Evolutionary conservation across 2,888 invertebrate species (phyloP).

Genomic region (Drosophila putrida): DNA sequence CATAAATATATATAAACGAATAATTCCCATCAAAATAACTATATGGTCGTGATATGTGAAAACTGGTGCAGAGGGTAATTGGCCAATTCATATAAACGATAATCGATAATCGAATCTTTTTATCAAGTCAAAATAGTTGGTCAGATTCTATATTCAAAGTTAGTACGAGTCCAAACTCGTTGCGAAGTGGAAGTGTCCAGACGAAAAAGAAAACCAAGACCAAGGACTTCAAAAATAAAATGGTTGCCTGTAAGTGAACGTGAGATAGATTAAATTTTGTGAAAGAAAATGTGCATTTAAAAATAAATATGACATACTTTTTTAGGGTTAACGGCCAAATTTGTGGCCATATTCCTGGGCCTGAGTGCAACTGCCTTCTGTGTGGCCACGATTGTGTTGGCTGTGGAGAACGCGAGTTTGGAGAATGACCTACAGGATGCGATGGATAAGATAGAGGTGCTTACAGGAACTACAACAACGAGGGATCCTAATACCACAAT

Average conservation of each 20-base stretch:
- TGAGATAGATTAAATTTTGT: neutral
- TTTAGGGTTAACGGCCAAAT: constrained; percentile 76
- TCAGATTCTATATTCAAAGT: constrained; percentile 46
- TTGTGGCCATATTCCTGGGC: constrained; percentile 78
- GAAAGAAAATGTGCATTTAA: neutral
- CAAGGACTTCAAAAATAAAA: constrained; percentile 46
- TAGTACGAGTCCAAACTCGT: constrained; percentile 50
- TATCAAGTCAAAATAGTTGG: constrained; percentile 61
- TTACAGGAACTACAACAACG: constrained; percentile 47
- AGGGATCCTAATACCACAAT: constrained; percentile 17
- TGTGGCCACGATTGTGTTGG: constrained; percentile 87
- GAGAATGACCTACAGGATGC: constrained; percentile 81
- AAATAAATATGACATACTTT: constrained; percentile 13
- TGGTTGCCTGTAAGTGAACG: constrained; percentile 71
- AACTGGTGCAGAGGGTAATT: constrained; percentile 32
- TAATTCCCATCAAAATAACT: constrained; percentile 37
- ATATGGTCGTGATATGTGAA: constrained; percentile 29
- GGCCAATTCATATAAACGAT: constrained; percentile 4
- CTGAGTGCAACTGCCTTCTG: constrained; percentile 84
- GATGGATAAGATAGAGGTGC: constrained; percentile 70
- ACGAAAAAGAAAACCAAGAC: constrained; percentile 17
- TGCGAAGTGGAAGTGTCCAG: constrained; percentile 52
- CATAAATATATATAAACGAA: constrained; percentile 32
- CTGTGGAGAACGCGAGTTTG: constrained; percentile 84
- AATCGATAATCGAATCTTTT: constrained; percentile 43